Base-by-base conservation (phyloP, 2,888 invertebrate species). In the Nudaria mundana region DNA sequence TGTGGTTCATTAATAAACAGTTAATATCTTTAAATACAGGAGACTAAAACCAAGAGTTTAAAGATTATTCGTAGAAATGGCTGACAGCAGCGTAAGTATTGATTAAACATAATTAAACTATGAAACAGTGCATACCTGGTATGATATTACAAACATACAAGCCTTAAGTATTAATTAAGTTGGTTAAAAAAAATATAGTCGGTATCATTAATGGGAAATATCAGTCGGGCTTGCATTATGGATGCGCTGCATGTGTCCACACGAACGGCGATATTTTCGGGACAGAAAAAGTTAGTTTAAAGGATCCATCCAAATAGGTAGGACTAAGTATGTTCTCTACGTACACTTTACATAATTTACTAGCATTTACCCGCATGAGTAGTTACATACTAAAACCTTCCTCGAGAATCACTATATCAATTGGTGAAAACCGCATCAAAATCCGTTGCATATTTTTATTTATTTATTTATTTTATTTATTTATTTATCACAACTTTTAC, bases 161-260 rank as follows among this genome's bases (percentile, higher is more conserved):
- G 64, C 68, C 77, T 82, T 76, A 76, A 77, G 70, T 77, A 76
- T 75, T 81, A 81, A 84, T 85, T 82, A 83, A 76, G 71, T 69
- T 74, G 61, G 69, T 67, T 54, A 75, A 69, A 81, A 84, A 82
- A 82, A 82, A 71, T 66, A 53, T 57, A 64, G 59, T 58, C 61
- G 62, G 69, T 70, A 66, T 71, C 68, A 75, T 79, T 76, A 77
- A 73, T 70, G 71, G 69, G 58, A 66, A 69, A 74, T 72, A 71
- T 68, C 68, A 55, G 66, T 58, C 52, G 57, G 47, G 57, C 66
- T 71, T 71, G 71, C 66, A 71, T 77, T 79, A 76, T 73, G 71
- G 69, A 71, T 75, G 67, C 53, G 37, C 34, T 20, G 20, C 12
- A 42, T 53, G 61, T 56, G 40, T 32, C 67, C 62, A 66, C 38